Evolutionary conservation across 35 echinoderm and acorn worm species (phyloP).

Genomic region (Stichopus chloronotus): DNA sequence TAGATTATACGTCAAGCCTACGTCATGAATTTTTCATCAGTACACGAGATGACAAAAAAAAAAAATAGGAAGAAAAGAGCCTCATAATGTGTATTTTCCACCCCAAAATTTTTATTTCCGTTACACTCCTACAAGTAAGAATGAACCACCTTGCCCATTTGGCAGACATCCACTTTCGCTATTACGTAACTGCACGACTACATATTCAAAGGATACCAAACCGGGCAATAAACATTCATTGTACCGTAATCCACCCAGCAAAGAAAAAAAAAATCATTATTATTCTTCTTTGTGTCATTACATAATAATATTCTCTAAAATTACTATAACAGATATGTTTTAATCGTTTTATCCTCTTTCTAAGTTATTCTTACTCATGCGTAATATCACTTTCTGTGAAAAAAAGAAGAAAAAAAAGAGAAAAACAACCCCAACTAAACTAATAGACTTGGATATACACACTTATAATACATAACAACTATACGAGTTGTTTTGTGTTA

Average conservation of each 20-base stretch:
- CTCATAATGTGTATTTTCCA: background rate
- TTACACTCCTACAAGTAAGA: background rate
- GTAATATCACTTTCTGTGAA: slow-evolving; percentile 9
- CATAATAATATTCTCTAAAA: background rate
- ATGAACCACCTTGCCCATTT: background rate
- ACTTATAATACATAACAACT: slow-evolving; percentile 20
- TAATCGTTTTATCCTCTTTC: background rate
- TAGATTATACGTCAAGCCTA: too few species aligned
- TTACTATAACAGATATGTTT: slow-evolving; percentile 53
- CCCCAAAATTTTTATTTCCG: background rate
- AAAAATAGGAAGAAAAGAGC: too few species aligned
- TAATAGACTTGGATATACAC: slow-evolving; percentile 46
- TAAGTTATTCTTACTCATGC: slow-evolving; percentile 18
- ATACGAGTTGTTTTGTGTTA: background rate
- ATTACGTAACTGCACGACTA: slow-evolving; percentile 31
- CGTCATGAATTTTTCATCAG: too few species aligned
- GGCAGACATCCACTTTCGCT: background rate
- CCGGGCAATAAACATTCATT: slow-evolving; percentile 37
- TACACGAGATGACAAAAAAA: too few species aligned
- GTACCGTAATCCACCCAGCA: background rate
- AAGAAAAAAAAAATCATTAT: background rate
- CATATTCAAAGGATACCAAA: slow-evolving; percentile 11
- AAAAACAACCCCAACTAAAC: background rate
- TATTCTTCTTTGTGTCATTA: too few species aligned
- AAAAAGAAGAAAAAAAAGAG: background rate